phyloP scores from a whole-genome alignment of 2,888 invertebrate genomes.

The Hypomecis punctinalis region DNA sequence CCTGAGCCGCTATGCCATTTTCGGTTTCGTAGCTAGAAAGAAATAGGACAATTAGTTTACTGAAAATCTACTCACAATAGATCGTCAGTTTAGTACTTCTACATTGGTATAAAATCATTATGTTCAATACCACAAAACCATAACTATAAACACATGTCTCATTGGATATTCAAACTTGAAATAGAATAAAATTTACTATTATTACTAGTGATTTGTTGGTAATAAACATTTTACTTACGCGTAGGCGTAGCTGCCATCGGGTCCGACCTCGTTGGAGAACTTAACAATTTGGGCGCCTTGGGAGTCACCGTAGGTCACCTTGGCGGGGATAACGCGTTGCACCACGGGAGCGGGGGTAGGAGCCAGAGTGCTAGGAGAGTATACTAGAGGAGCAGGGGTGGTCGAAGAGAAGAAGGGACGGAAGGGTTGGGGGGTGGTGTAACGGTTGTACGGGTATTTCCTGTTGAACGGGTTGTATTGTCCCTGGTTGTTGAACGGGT shows the following conservation, averaged over 20 bases:
- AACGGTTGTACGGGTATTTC: constrained; percentile 11
- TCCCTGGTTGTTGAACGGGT: background rate
- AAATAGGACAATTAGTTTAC: background rate
- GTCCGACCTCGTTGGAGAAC: constrained; percentile 73
- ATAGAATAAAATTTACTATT: too few relatives aligned
- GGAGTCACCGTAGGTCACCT: constrained; percentile 45
- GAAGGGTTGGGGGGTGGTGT: constrained; percentile 34
- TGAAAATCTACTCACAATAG: background rate
- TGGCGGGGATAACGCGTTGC: constrained; percentile 29
- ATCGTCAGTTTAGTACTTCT: background rate
- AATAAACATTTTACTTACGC: constrained; percentile 65
- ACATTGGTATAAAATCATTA: background rate
- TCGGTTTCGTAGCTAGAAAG: constrained; percentile 83
- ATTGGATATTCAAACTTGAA: too few relatives aligned
- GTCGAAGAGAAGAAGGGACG: constrained; percentile 29
- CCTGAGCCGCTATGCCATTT: constrained; percentile 87
- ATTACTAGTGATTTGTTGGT: background rate
- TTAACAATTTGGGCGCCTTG: constrained; percentile 63
- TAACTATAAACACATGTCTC: too few relatives aligned
- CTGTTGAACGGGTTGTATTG: constrained; percentile 25
- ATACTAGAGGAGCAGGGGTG: constrained; percentile 29
- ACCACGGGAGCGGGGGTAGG: constrained; percentile 25
- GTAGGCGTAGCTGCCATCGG: constrained; percentile 83
- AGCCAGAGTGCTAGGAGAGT: constrained; percentile 12
- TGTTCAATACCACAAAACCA: too few relatives aligned